Evolutionary conservation across 2,113 vertebrate species (phyloP), one percentile per base, ranked within the genome.

Genomic region (Coryphaenoides rupestris): DNA sequence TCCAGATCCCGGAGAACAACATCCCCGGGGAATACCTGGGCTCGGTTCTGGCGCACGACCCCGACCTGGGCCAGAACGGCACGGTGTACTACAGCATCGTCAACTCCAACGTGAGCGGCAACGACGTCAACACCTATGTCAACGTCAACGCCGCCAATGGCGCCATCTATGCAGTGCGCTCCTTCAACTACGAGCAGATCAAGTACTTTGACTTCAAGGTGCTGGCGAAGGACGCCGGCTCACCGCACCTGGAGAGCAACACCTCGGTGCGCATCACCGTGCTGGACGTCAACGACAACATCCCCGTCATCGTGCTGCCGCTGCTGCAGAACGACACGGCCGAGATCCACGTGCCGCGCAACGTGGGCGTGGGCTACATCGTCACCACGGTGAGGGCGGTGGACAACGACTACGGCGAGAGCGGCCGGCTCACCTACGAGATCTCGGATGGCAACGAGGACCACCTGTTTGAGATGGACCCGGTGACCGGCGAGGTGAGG

Each of bases 141-240:
- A 98, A 96, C 0, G 95, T 99, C 52, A 99, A 99, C 72, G 96
- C 96, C 47, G 95, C 96, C 21, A 98, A 98, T 53, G 97, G 97
- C 68, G 97, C 97, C 80, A 96, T 99, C 58, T 99, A 99, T 0
- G 97, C 97, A 3, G 89, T 99, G 65, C 91, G 97, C 68, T 98
- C 96, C 68, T 99, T 99, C 69, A 98, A 99, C 86, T 98, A 99
- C 0, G 97, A 99, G 63, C 97, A 99, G 76, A 98, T 98, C 24
- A 98, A 98, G 58, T 95, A 95, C 63, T 98, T 99, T 71, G 97
- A 99, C 79, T 99, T 99, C 67, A 96, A 96, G 0, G 95, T 99
- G 46, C 88, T 98, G 22, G 97, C 97, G 12, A 95, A 94, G 81
- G 97, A 99, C 87, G 95, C 95, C 0, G 97, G 97, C 57, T 94